phyloP scores from a whole-genome alignment of 2,113 vertebrate species.

The Taurulus bubalis region DNA sequence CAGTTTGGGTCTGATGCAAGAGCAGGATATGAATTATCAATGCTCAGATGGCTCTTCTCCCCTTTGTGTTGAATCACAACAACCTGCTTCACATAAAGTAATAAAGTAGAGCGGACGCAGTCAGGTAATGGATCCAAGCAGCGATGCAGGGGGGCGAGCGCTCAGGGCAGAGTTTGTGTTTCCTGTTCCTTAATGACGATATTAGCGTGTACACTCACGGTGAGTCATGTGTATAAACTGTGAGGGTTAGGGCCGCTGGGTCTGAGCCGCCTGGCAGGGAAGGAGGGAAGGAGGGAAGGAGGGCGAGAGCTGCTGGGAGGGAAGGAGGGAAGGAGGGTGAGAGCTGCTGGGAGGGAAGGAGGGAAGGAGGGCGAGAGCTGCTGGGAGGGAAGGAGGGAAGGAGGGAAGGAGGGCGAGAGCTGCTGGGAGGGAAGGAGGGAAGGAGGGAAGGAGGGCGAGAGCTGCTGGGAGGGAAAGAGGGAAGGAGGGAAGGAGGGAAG shows the following conservation, averaged over 20 bases:
- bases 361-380: too few species aligned
- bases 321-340: too few species aligned
- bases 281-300: too few species aligned
- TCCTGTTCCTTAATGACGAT: slow-evolving; percentile 36
- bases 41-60: slow-evolving; percentile 18
- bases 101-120: slow-evolving; percentile 38
- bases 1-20: slow-evolving; percentile 23
- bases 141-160: slow-evolving; percentile 39
- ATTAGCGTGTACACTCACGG: slow-evolving; percentile 35
- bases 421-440: too few species aligned
- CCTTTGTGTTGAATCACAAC: slow-evolving; percentile 53
- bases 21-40: background rate
- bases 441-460: too few species aligned
- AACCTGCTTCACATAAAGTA: slow-evolving; percentile 44
- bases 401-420: too few species aligned
- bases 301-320: too few species aligned
- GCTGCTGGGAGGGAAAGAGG: slow-evolving; percentile 61
- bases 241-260: slow-evolving; percentile 37
- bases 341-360: too few species aligned
- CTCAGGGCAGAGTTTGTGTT: slow-evolving; percentile 32
- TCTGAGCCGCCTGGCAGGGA: too few species aligned
- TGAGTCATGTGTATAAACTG: slow-evolving; percentile 69
- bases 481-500: slow-evolving; percentile 20
- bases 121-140: slow-evolving; percentile 65
- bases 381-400: too few species aligned